phyloP scores from a whole-genome alignment of 2,113 vertebrate genomes.

The Erinaceus europaeus region DNA sequence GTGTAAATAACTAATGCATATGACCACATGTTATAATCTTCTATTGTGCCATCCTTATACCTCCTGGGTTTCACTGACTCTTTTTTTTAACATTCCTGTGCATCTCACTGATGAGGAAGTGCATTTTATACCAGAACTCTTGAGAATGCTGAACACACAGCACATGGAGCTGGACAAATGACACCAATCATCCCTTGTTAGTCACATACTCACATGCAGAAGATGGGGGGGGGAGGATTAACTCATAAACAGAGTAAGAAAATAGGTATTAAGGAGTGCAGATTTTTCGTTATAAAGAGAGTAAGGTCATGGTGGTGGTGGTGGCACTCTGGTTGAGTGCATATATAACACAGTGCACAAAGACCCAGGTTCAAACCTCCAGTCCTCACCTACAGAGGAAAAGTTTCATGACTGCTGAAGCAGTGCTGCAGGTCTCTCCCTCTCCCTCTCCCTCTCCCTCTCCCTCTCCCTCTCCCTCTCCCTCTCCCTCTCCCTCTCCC shows the following conservation, averaged over 20 bases:
- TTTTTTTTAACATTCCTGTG: background rate
- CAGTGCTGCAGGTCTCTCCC: too few species aligned
- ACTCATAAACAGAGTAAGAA: background rate
- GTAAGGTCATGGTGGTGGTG: background rate
- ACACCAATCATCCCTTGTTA: background rate
- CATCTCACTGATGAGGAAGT: background rate
- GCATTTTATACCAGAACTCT: background rate
- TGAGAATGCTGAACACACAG: background rate
- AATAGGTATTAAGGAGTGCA: background rate
- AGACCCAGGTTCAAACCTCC: too few species aligned
- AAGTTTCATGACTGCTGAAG: too few species aligned
- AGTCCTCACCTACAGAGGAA: too few species aligned
- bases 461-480: too few species aligned
- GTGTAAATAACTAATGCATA: too few species aligned
- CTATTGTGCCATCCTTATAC: background rate
- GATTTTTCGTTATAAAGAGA: background rate
- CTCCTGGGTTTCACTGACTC: background rate
- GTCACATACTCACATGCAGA: background rate
- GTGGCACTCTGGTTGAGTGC: too few species aligned
- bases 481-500: too few species aligned
- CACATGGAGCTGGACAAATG: background rate
- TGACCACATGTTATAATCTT: background rate
- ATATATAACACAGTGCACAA: too few species aligned
- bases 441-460: too few species aligned
- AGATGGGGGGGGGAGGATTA: background rate